Percentiles rank a stretch among this genome's conserved stretches.
These are phyloP conservation scores for Odontamblyopus lacepedii DNA, from an alignment of 2,797 vertebrate species.

Conservation along the genomic window DNA sequence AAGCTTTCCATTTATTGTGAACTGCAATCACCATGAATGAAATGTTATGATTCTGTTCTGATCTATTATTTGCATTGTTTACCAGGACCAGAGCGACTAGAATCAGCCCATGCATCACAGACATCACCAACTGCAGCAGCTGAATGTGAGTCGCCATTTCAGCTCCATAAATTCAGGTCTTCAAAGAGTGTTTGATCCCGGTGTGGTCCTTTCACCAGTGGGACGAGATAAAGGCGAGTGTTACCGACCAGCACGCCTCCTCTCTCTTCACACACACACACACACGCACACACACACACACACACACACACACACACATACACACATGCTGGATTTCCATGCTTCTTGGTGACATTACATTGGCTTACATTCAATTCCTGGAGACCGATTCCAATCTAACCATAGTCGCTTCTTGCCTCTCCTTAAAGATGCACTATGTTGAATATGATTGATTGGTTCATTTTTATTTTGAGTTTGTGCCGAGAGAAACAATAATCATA, in stretches of 20 bases:
- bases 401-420: too few species aligned
- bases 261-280: background rate
- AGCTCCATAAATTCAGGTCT: conserved; percentile 39
- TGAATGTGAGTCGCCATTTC: conserved; percentile 17
- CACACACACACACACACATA: background rate
- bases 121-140: background rate
- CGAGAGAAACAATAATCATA: too few species aligned
- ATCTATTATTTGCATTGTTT: background rate
- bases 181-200: conserved; percentile 67
- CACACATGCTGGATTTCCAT: too few species aligned
- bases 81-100: too few species aligned
- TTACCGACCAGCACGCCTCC: conserved; percentile 43
- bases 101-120: background rate
- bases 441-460: too few species aligned
- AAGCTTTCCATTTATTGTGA: too few species aligned
- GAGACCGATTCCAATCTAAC: background rate
- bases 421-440: too few species aligned
- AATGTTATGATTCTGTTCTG: background rate
- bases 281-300: background rate
- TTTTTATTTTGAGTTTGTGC: too few species aligned
- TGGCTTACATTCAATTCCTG: background rate
- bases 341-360: background rate
- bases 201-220: conserved; percentile 38
- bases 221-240: conserved; percentile 50
- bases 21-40: too few species aligned